Conservation (phyloP, 2,113 vertebrate genomes). For the Seriola rivoliana region DNA sequence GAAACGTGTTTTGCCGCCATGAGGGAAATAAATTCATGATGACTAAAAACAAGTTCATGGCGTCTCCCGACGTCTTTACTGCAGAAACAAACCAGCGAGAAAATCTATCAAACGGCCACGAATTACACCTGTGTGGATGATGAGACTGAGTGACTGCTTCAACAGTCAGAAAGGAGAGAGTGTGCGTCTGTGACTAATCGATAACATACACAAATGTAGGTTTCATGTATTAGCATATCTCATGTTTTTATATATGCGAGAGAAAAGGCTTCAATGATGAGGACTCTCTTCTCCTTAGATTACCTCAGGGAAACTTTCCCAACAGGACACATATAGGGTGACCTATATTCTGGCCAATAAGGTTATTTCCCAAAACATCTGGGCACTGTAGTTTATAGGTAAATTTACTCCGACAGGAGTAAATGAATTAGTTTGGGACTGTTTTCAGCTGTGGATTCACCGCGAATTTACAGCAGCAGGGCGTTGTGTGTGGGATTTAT, state of each 20-base stretch:
- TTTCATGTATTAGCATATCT: neutral
- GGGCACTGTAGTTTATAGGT: neutral
- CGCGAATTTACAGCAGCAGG: neutral
- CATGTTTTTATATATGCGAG: neutral
- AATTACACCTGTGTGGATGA: no score
- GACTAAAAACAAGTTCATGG: neutral
- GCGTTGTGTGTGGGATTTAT: neutral
- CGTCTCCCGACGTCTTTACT: neutral
- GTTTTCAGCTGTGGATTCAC: neutral
- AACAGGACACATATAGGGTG: neutral
- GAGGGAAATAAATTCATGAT: neutral
- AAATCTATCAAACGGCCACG: no score
- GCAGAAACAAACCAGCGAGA: no score
- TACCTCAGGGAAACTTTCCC: neutral
- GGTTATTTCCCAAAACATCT: neutral
- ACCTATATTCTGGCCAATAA: neutral
- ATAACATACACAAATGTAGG: neutral
- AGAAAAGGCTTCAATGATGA: neutral
- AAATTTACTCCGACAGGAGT: neutral
- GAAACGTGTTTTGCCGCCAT: neutral
- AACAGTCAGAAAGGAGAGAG: neutral
- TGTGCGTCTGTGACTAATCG: neutral
- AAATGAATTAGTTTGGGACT: neutral
- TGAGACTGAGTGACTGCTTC: neutral
- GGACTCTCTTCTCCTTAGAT: neutral